A percentile compares a stretch with the other conserved stretches of the same genome.
Evolutionary conservation across 2,797 vertebrate genomes (phyloP).

Genomic region (Limosa lapponica): DNA sequence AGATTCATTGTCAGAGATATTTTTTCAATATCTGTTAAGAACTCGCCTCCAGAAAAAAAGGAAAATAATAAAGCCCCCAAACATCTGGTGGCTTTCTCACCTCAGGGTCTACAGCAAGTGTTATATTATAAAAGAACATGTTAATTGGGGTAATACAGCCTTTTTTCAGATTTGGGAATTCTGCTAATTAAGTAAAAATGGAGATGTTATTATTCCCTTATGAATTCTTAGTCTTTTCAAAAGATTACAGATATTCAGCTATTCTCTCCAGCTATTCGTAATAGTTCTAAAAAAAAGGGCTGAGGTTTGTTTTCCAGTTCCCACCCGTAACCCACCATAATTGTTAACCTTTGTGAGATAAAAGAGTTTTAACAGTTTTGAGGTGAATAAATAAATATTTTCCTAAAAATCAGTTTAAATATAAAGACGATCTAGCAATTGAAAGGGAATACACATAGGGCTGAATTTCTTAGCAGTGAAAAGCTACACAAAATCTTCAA

Average conservation of each 20-base stretch:
- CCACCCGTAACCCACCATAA: not conserved
- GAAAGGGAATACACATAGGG: not conserved
- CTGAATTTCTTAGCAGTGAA: not conserved
- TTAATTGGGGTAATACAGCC: not conserved
- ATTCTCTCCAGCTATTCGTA: not conserved
- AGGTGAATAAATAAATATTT: not conserved
- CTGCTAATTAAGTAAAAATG: slow-evolving; percentile 5
- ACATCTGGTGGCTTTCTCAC: not conserved
- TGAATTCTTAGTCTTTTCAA: slow-evolving; percentile 1
- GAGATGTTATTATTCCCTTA: not conserved
- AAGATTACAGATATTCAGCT: not conserved
- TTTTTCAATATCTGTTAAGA: not conserved
- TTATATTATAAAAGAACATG: not conserved
- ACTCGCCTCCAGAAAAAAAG: not conserved
- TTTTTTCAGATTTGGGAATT: slow-evolving; percentile 25
- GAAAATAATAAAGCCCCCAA: not conserved
- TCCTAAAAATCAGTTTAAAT: not conserved
- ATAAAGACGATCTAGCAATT: not conserved
- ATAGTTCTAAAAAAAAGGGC: not conserved
- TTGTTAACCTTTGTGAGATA: not conserved
- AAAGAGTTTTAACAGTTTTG: not conserved
- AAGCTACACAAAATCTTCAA: not conserved
- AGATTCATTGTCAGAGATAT: not conserved
- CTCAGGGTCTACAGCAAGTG: not conserved
- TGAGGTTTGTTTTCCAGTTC: not conserved